These are phyloP conservation scores for Sebastes miniatus DNA, from an alignment of 2,797 vertebrate species.

Conservation along the genomic window DNA sequence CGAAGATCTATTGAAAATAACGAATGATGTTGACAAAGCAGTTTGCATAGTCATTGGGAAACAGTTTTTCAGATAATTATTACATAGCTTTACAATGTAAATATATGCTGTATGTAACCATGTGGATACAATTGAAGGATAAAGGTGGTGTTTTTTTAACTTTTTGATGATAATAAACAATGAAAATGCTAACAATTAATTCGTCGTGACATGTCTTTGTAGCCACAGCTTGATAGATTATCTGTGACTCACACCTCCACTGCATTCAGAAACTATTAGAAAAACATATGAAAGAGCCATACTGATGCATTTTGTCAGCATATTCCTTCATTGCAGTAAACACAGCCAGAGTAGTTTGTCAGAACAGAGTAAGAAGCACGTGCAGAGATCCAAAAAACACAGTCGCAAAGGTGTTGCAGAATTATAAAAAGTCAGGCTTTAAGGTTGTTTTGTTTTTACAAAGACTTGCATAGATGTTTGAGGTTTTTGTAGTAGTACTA, in stretches of 20 bases:
- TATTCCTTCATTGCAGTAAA: not conserved
- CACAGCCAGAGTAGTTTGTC: not conserved
- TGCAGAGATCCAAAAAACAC: not conserved
- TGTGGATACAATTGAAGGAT: not conserved
- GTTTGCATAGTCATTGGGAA: not conserved
- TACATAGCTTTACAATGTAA: not conserved
- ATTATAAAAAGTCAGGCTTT: not conserved
- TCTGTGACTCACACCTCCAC: not conserved
- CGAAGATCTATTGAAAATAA: conserved; percentile 11
- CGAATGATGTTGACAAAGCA: conserved; percentile 14
- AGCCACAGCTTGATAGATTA: not conserved
- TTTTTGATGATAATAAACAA: not conserved
- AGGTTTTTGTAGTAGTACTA: not conserved
- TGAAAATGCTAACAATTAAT: not conserved
- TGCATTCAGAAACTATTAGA: not conserved
- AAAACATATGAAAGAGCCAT: not conserved
- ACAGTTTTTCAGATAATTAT: conserved; percentile 6
- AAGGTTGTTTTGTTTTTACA: conserved; percentile 8
- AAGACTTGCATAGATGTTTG: not conserved
- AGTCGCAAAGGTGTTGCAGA: not conserved
- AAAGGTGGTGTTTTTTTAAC: not conserved
- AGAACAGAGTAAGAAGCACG: not conserved
- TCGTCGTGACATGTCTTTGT: not conserved
- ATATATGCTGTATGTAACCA: not conserved
- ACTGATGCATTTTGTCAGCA: conserved; percentile 2